Evolutionary conservation across 2,113 vertebrate genomes (phyloP).

Genomic region (Crotalus viridis): DNA sequence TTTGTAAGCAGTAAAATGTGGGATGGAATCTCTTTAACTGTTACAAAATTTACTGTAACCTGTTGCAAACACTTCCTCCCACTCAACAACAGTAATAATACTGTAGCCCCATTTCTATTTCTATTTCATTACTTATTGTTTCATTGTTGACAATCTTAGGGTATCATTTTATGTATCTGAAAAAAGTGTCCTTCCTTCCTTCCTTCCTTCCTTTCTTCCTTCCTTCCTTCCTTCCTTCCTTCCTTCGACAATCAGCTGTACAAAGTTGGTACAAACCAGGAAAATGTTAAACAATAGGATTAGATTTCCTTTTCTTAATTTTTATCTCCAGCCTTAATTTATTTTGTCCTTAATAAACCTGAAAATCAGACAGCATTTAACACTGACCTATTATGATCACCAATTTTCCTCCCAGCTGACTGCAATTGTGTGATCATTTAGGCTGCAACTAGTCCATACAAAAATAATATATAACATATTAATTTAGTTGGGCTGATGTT

Average conservation of each 20-base stretch:
- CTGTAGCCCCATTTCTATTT: not conserved
- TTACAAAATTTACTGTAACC: not conserved
- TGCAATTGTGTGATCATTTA: not conserved
- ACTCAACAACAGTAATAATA: not conserved
- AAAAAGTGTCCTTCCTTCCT: not conserved
- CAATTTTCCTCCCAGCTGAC: not conserved
- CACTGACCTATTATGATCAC: not conserved
- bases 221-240: too few species aligned
- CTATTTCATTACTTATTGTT: not conserved
- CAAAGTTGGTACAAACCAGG: not conserved
- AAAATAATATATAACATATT: not conserved
- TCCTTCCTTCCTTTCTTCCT: too few species aligned
- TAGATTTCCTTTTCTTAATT: not conserved
- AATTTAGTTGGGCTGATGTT: not conserved
- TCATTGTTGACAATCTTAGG: not conserved
- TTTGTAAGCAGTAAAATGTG: not conserved
- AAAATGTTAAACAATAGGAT: not conserved
- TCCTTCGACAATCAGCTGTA: not conserved
- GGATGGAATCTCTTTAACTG: not conserved
- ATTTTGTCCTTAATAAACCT: not conserved
- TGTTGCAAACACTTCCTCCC: not conserved
- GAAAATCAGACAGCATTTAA: not conserved
- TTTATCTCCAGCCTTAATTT: not conserved
- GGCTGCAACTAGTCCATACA: not conserved
- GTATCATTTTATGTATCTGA: not conserved